Evolutionary conservation across 2,888 invertebrate genomes (phyloP), one percentile per base, ranked within the genome.

Genomic region (Agrochola litura): DNA sequence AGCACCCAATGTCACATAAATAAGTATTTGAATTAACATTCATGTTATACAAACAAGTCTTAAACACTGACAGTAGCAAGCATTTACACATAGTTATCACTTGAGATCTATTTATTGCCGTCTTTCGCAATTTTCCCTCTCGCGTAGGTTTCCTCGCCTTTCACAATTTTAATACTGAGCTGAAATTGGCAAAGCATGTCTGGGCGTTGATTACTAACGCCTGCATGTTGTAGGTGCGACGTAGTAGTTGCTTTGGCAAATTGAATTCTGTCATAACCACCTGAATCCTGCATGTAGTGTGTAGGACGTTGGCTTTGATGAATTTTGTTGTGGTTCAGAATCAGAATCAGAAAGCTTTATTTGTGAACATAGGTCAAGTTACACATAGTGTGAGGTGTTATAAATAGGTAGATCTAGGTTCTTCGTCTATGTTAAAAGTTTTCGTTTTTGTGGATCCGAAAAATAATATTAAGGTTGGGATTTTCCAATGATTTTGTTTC

Each of bases 201-300:
- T 56, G 22, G 66, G 75, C 78, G 77, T 82, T 81, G 84, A 87
- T 86, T 84, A 73, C 82, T 72, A 74, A 74, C 73, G 58, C 58
- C 64, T 76, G 66, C 71, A 72, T 74, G 77, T 75, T 49, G 80
- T 77, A 77, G 79, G 82, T 73, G 81, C 86, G 76, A 86, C 77
- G 81, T 76, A 65, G 76, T 72, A 67, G 76, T 73, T 67, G 75
- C 76, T 82, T 71, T 67, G 64, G 79, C 60, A 84, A 87, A 87
- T 87, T 87, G 88, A 87, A 82, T 84, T 88, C 77, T 81, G 79
- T 76, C 81, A 84, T 65, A 77, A 74, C 72, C 76, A 88, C 56
- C 67, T 73, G 75, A 67, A 81, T 67, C 63, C 63, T 78, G 73
- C 65, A 81, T 69, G 72, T 74, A 61, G 65, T 66, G 37, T 61